Evolutionary conservation across 2,888 invertebrate species (phyloP).

Genomic region (Anthophora plumipes): DNA sequence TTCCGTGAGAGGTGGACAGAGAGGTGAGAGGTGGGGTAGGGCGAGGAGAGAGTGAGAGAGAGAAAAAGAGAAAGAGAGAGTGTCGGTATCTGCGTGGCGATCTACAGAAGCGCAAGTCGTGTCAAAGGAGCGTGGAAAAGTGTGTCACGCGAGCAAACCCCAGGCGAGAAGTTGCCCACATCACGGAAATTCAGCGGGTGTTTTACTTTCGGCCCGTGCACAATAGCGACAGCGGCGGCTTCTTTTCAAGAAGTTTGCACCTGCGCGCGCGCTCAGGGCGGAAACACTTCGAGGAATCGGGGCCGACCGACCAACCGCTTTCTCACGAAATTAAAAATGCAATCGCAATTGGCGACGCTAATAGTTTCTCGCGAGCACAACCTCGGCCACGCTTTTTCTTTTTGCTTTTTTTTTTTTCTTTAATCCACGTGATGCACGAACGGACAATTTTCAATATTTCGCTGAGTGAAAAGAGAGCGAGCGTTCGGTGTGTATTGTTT

Average conservation of each 20-base stretch:
- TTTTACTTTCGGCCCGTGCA: conserved; percentile 37
- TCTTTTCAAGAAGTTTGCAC: conserved; percentile 32
- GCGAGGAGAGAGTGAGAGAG: background rate
- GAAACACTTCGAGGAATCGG: conserved; percentile 35
- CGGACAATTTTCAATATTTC: background rate
- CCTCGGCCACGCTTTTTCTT: background rate
- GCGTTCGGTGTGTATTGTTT: background rate
- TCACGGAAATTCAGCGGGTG: conserved; percentile 53
- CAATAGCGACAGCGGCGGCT: conserved; percentile 5
- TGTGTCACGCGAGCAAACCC: conserved; percentile 69
- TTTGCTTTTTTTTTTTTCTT: background rate
- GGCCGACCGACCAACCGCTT: conserved; percentile 15
- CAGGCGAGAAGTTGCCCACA: conserved; percentile 39
- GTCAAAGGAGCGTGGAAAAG: conserved; percentile 68
- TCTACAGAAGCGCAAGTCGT: conserved; percentile 63
- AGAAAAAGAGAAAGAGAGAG: conserved; percentile 30
- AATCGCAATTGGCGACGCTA: conserved; percentile 18
- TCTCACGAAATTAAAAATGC: conserved; percentile 47
- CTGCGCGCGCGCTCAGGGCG: conserved; percentile 1
- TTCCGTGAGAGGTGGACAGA: conserved; percentile 17
- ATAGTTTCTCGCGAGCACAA: conserved; percentile 23
- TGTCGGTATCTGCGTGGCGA: conserved; percentile 67
- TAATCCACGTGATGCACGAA: background rate
- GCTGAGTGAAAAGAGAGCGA: background rate
- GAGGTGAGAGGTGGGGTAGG: background rate